phyloP scores from a whole-genome alignment of 2,888 invertebrate genomes.

The Cremastinae sp. region DNA sequence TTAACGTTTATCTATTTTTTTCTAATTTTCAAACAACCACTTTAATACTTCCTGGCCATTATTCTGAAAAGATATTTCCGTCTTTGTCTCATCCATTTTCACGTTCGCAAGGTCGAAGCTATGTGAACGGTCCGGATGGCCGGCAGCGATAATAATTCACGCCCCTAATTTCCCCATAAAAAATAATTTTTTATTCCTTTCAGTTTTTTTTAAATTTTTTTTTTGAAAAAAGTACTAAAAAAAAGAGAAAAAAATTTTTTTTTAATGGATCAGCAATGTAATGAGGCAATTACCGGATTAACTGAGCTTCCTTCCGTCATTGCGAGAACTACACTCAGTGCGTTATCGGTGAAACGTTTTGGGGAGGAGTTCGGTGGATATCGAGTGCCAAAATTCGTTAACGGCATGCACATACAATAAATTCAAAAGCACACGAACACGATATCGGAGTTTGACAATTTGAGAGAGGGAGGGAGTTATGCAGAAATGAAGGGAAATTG shows the following conservation, averaged over 20 bases:
- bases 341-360: constrained; percentile 7
- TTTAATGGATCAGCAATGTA: background rate
- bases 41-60: constrained; percentile 18
- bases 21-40: background rate
- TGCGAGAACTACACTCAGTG: background rate
- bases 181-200: background rate
- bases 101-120: too few species aligned
- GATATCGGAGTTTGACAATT: constrained; percentile 9
- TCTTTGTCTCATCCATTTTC: too few species aligned
- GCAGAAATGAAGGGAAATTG: background rate
- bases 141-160: background rate
- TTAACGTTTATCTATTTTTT: background rate
- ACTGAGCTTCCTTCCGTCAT: constrained; percentile 10
- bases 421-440: background rate
- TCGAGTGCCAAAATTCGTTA: constrained; percentile 2
- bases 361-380: constrained; percentile 1
- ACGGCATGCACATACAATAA: constrained; percentile 8
- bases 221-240: too few species aligned
- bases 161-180: background rate
- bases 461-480: constrained; percentile 7
- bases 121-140: too few species aligned
- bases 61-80: constrained; percentile 13
- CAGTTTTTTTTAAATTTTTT: too few species aligned
- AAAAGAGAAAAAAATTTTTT: background rate
- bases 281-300: constrained; percentile 14